Evolutionary conservation across 1,140 invertebrate species (phyloP).

Genomic region (Bombus fervidus): DNA sequence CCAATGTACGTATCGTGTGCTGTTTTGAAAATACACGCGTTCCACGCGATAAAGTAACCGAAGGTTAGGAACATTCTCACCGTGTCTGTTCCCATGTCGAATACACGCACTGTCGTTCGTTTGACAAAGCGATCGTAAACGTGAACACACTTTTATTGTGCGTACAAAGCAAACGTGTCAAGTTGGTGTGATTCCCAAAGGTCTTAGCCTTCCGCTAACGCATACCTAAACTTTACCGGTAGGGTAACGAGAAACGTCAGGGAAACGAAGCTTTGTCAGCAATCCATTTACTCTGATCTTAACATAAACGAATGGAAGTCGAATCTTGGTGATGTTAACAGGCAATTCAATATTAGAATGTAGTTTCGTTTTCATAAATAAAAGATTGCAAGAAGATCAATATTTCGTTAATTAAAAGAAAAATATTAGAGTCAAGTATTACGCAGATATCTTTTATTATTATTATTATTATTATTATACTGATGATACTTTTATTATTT

Average conservation of each 20-base stretch:
- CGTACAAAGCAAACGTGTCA: not conserved
- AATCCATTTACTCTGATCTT: constrained; percentile 17
- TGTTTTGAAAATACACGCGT: not conserved
- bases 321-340: constrained; percentile 16
- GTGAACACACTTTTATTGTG: not conserved
- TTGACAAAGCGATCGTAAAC: not conserved
- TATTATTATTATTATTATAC: too few species aligned
- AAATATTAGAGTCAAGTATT: not conserved
- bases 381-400: not conserved
- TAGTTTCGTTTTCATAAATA: not conserved
- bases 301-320: constrained; percentile 8
- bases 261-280: constrained; percentile 19
- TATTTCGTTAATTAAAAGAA: not conserved
- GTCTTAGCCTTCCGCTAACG: not conserved
- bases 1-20: not conserved
- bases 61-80: not conserved
- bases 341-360: not conserved
- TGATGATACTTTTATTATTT: not conserved
- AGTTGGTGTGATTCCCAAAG: constrained; percentile 11
- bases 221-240: constrained; percentile 16
- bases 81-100: not conserved
- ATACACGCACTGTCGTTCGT: not conserved
- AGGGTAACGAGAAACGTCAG: constrained; percentile 45
- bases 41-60: not conserved
- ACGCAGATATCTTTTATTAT: not conserved